Evolutionary conservation across 2,113 vertebrate genomes (phyloP).

Genomic region (Pipra filicauda): DNA sequence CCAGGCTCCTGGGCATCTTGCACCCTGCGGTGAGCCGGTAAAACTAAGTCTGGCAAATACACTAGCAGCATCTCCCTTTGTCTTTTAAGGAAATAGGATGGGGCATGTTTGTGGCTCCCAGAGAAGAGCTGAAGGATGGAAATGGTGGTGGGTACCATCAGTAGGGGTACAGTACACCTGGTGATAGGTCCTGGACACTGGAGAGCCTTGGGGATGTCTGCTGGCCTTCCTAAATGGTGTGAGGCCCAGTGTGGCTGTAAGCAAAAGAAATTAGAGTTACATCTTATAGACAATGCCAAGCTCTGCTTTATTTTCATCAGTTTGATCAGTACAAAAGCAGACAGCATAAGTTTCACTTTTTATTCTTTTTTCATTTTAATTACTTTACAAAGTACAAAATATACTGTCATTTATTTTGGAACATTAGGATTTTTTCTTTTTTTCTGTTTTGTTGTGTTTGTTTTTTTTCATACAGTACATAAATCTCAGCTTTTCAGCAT

Average conservation of each 20-base stretch:
- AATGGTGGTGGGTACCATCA: background rate
- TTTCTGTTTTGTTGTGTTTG: background rate
- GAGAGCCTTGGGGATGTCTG: background rate
- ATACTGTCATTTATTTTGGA: constrained; percentile 75
- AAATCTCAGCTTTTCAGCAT: constrained; percentile 64
- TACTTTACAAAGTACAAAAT: constrained; percentile 83
- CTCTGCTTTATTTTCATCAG: constrained; percentile 56
- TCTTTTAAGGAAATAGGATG: accelerated
- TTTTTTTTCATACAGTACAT: constrained; percentile 71
- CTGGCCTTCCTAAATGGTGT: background rate
- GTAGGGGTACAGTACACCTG: accelerated
- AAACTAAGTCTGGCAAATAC: background rate
- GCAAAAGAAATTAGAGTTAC: background rate
- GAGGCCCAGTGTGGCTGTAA: accelerated
- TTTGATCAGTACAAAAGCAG: constrained; percentile 58
- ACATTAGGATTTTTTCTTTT: constrained; percentile 58
- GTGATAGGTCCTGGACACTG: background rate
- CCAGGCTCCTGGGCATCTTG: background rate
- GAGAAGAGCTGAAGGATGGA: background rate
- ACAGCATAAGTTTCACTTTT: constrained; percentile 10
- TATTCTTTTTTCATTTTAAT: constrained; percentile 68
- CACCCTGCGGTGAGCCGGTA: background rate
- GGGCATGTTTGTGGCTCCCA: background rate
- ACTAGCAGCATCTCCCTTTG: accelerated
- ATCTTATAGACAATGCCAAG: constrained; percentile 7